Conservation (phyloP, 2,888 invertebrate genomes). For the Drosophila kambysellisi region DNA sequence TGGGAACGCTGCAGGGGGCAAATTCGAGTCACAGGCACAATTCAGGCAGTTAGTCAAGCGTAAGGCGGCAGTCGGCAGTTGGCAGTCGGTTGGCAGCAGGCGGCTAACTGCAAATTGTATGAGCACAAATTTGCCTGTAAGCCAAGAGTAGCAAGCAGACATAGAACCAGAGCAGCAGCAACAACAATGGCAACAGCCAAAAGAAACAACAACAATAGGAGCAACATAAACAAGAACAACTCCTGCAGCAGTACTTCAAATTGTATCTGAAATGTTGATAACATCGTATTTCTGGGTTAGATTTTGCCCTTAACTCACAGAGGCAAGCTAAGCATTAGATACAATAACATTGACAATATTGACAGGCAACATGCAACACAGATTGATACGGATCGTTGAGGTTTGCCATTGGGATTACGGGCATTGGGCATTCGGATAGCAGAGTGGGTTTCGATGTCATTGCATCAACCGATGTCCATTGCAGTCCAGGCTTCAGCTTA, state of each 20-base stretch:
- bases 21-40: conserved; percentile 26
- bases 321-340: conserved; percentile 51
- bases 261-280: conserved; percentile 69
- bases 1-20: conserved; percentile 19
- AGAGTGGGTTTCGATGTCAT: neutral
- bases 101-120: conserved; percentile 77
- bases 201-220: neutral
- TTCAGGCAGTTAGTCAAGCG: conserved; percentile 72
- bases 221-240: conserved; percentile 16
- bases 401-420: conserved; percentile 2
- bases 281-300: conserved; percentile 58
- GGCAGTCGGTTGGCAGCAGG: conserved; percentile 25
- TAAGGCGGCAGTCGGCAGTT: conserved; percentile 33
- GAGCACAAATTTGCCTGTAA: conserved; percentile 72
- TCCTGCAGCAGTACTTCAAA: conserved; percentile 33
- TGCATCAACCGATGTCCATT: conserved; percentile 41
- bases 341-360: conserved; percentile 68
- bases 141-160: conserved; percentile 34
- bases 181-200: conserved; percentile 13
- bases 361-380: conserved; percentile 41
- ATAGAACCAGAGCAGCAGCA: conserved; percentile 24
- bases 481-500: conserved; percentile 23
- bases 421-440: neutral
- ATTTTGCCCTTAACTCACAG: conserved; percentile 29
- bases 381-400: conserved; percentile 62